Base-by-base conservation (phyloP, 2,888 invertebrate species). In the Tenthredo amoena region DNA sequence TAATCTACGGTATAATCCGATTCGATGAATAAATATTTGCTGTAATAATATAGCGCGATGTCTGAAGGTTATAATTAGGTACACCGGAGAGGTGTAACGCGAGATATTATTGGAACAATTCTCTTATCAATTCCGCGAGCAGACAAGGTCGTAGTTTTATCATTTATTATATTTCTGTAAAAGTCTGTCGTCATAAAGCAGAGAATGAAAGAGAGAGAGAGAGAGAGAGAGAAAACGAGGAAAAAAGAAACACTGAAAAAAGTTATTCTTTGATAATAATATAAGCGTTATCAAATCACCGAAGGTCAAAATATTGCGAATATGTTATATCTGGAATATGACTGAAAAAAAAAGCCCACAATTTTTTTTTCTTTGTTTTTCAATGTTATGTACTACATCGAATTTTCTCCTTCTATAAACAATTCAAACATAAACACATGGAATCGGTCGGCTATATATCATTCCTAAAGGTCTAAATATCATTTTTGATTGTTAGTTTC, bases 91-190 rank as follows among this genome's bases (percentile, higher is more conserved):
- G 65, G n/a, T 15, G 31, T 65, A 9, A 26, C 0, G 31, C 10
- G 37, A 37, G 71, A 71, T 71, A 71, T 26, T 34, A 71, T 7
- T 18, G 6, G 71, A 37, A 71, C 37, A 37, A 71, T 37, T 71
- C 89, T 88, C 90, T 92, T 92, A 92, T 92, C 91, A 90, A 89
- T 90, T 89, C 87, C 86, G 87, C 88, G 88, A 85, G 88, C 87
- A 88, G 31, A 84, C 91, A 91, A 92, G 91, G 92, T 91, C 90
- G 88, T 84, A 40, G 84, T 84, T 87, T 89, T 89, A 89, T 91
- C 89, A 89, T 89, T 87, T 85, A 87, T 86, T 68, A 86, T 87
- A 62, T 12, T 62, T 62, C 62, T 62, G 26, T 62, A 58, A 2
- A 58, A 62, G 2, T 62, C 10, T 62, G 62, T 26, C 62, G 62